Evolutionary conservation across 2,888 invertebrate species (phyloP), one percentile per base, ranked within the genome.

Genomic region (Ormyrus thymus): DNA sequence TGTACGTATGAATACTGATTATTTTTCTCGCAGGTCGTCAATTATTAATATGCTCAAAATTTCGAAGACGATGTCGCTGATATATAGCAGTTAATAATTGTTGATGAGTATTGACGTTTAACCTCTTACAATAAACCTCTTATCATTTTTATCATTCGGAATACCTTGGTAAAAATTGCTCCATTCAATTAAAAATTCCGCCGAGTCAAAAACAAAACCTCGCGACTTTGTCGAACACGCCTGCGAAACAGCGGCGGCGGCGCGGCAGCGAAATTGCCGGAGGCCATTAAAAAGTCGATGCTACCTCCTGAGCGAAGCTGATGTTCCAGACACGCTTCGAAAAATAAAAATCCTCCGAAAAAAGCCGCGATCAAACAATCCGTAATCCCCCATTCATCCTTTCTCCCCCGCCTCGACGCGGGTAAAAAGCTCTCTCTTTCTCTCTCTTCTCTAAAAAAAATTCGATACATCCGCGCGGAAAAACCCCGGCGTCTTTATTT

Each of bases 401-500:
- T 56, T 66, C 56, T 56, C 13, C 56, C 10, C 7, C 45, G 56
- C n/a, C 7, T 50, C 50, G 50, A 5, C 10, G 11, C 15, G 13
- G 15, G 46, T 1, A 53, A 51, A 10, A 13, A 29, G 29, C 29
- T 4, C 29, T 29, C 29, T 29, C 29, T 29, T 4, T 29, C 29
- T 29, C 29, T 29, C 29, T 29, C 4, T 29, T 4, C 4, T 29
- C 29, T 29, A 29, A 29, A 46, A 46, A 72, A 46, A 59, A 66
- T 15, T 45, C 29, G 53, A 43, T 5, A 29, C 66, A 55, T 43
- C 7, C 58, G 48, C 53, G 10, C 9, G 50, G 43, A n/a, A 58
- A 66, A 9, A 8, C 59, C 29, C n/a, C 11, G 29, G 29, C 59
- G 56, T 74, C 74, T 69, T 64, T 73, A 74, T 78, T 74, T 78